Conservation (phyloP, 2,888 invertebrate species). For the Oegoconia quadripuncta region DNA sequence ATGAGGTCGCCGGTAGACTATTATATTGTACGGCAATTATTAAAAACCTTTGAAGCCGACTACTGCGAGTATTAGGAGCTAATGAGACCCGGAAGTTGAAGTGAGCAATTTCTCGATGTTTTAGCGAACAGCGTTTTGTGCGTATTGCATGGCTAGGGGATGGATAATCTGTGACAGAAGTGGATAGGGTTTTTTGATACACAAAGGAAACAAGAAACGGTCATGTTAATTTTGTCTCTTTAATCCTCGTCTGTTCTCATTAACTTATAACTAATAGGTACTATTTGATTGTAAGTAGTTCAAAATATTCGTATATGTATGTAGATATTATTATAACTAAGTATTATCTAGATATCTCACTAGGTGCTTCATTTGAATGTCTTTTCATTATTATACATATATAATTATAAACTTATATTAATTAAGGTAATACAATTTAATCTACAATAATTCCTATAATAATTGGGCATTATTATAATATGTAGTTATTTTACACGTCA, state of each 20-base stretch:
- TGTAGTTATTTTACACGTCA: neutral
- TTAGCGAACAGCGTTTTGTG: too few species aligned
- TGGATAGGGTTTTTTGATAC: too few species aligned
- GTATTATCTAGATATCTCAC: constrained; percentile 24
- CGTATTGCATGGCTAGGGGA: too few species aligned
- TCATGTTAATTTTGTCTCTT: neutral
- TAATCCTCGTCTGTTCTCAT: constrained; percentile 6
- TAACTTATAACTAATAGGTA: constrained; percentile 5
- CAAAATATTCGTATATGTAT: constrained; percentile 33
- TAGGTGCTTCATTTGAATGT: constrained; percentile 21
- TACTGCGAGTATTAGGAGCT: too few species aligned
- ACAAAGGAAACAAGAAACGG: neutral
- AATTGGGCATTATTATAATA: constrained; percentile 25
- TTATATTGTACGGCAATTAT: too few species aligned
- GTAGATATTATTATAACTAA: constrained; percentile 15
- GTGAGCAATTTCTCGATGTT: too few species aligned
- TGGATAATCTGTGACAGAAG: too few species aligned
- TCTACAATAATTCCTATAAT: constrained; percentile 5
- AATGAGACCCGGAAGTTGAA: too few species aligned
- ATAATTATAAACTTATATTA: constrained; percentile 15
- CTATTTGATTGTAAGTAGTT: constrained; percentile 25
- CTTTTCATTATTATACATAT: neutral
- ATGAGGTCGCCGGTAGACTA: too few species aligned
- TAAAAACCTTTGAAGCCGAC: too few species aligned
- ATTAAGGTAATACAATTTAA: neutral